Percentiles rank a stretch among this genome's conserved stretches.
These are phyloP conservation scores for Pollicipes pollicipes DNA, from an alignment of 1,140 invertebrate genomes.

Conservation along the genomic window DNA sequence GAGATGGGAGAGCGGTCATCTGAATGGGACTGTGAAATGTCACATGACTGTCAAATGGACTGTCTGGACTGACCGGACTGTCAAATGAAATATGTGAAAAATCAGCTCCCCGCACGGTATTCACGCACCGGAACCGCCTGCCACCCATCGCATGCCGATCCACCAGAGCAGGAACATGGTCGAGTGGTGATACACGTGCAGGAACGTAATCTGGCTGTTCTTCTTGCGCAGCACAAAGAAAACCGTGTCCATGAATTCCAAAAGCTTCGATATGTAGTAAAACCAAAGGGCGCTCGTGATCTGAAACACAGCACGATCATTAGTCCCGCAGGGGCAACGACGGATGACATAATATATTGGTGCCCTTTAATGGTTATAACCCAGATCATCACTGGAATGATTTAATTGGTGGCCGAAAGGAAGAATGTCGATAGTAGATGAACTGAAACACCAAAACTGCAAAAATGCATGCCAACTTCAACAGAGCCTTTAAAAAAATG, in stretches of 20 bases:
- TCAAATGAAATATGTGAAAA: too few species aligned
- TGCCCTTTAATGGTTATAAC: constrained; percentile 11
- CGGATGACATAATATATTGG: constrained; percentile 5
- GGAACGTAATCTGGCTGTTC: constrained; percentile 65
- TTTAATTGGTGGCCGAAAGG: constrained; percentile 7
- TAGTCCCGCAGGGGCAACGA: constrained; percentile 11
- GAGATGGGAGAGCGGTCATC: too few species aligned
- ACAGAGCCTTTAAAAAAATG: too few species aligned
- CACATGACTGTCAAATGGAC: too few species aligned
- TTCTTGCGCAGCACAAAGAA: constrained; percentile 83
- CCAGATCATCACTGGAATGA: not conserved
- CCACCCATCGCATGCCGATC: constrained; percentile 91
- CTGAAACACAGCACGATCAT: constrained; percentile 34
- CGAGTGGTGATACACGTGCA: constrained; percentile 81
- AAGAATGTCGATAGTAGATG: not conserved
- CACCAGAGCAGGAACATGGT: constrained; percentile 87
- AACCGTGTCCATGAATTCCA: constrained; percentile 84
- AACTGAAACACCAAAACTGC: too few species aligned
- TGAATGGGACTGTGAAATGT: too few species aligned
- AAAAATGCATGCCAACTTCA: too few species aligned
- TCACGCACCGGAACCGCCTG: constrained; percentile 72
- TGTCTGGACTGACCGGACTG: too few species aligned
- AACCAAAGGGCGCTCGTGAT: constrained; percentile 87
- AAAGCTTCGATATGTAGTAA: constrained; percentile 86
- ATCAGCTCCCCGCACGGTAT: too few species aligned